Base-by-base conservation (phyloP, 2,888 invertebrate genomes). In the Ectobius pallidus region DNA sequence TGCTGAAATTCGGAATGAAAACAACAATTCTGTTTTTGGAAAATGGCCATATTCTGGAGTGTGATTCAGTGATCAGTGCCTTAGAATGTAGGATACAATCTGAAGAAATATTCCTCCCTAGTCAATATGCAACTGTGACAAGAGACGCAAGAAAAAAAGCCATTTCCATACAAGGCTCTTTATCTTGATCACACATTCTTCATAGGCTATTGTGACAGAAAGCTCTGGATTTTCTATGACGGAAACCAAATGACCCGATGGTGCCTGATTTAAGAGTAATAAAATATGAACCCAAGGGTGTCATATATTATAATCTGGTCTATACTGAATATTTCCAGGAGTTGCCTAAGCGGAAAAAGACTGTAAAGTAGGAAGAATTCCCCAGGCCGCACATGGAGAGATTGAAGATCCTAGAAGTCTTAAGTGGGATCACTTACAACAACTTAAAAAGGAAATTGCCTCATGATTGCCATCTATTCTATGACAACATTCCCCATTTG, bases 31-130 rank as follows among this genome's bases (percentile, higher is more conserved):
- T 39, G 7, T 6, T 39, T 39, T 39, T 39, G 14, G 7, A 39
- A 14, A 39, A n/a, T n/a, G n/a, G 14, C 14, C 14, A 9, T 39
- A 9, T 6, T 6, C 6, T 14, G 39, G 80, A 81, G 72, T 78
- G 77, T 22, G 82, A 82, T 73, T 80, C 80, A 0, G 80, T 81
- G 1, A n/a, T n/a, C n/a, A n/a, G 78, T 20, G 73, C 75, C 0
- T 79, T 83, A 55, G 83, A 83, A 76, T 76, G 78, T 69, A 80
- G 79, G 46, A 34, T 80, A 16, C 80, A 79, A 76, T 77, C 80
- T 58, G 79, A 76, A 32, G 77, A 78, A 70, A 78, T 79, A 18
- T 61, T 52, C 55, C 49, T 69, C 11, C 39, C 39, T 39, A 55
- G 52, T n/a, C n/a, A n/a, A n/a, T n/a, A n/a, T n/a, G n/a, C n/a